A percentile compares a stretch with the other conserved stretches of the same genome.
Conservation (phyloP, 2,888 invertebrate genomes). For the Noctua fimbriata region DNA sequence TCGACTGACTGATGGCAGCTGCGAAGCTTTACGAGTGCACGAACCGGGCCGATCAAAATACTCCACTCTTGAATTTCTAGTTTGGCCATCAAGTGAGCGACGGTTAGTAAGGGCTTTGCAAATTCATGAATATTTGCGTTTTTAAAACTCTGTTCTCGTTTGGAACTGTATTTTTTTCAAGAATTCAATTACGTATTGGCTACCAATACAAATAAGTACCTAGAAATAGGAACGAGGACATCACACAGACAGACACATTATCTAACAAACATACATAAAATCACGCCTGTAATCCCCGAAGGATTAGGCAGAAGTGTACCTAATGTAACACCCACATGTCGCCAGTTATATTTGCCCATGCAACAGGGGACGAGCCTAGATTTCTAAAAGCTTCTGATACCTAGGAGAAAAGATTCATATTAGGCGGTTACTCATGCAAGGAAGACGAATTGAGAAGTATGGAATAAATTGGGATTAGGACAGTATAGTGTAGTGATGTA, state of each 20-base stretch:
- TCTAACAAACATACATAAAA: background rate
- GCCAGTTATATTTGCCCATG: background rate
- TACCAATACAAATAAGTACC: background rate
- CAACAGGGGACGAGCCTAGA: background rate
- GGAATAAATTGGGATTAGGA: background rate
- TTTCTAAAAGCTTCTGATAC: background rate
- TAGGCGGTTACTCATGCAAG: background rate
- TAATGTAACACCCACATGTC: background rate
- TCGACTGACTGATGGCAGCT: conserved; percentile 58
- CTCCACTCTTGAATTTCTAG: conserved; percentile 51
- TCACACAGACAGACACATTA: too few species aligned
- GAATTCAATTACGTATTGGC: background rate
- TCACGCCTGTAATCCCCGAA: background rate
- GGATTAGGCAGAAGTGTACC: background rate
- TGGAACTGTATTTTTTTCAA: background rate
- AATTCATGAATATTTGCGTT: background rate
- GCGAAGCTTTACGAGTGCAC: conserved; percentile 67
- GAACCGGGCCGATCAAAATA: conserved; percentile 67
- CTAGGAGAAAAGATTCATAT: background rate
- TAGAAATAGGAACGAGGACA: background rate
- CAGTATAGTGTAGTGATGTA: too few species aligned
- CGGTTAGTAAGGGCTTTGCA: background rate
- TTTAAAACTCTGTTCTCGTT: background rate
- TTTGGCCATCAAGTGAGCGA: conserved; percentile 29
- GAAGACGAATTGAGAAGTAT: background rate